These are phyloP conservation scores for Cydia fagiglandana DNA, from an alignment of 1,140 invertebrate genomes.

Conservation along the genomic window DNA sequence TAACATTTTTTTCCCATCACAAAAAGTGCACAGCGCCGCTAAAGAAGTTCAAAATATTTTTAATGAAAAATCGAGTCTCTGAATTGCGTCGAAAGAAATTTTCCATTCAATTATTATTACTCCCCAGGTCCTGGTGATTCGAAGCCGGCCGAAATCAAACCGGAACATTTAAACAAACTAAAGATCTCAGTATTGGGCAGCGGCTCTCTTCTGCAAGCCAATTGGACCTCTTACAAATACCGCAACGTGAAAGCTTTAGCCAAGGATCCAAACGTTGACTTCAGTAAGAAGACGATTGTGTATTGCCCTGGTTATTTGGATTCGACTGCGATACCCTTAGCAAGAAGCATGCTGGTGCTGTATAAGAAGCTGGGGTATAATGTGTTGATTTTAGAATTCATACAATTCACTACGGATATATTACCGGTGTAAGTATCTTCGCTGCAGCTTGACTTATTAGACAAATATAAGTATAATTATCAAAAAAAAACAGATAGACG, in stretches of 20 bases:
- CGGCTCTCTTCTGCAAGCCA: background rate
- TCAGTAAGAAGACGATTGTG: constrained; percentile 2
- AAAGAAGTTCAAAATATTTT: too few relatives aligned
- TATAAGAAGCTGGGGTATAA: constrained; percentile 59
- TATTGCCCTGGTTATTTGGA: constrained; percentile 19
- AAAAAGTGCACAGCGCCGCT: too few relatives aligned
- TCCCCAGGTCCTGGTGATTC: background rate
- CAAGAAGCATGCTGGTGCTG: constrained; percentile 22
- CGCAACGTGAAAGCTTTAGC: background rate
- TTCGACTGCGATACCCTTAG: background rate
- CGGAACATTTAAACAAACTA: background rate
- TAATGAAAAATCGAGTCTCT: too few relatives aligned
- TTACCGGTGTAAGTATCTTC: constrained; percentile 54
- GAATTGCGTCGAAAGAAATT: too few relatives aligned
- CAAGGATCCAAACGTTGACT: background rate
- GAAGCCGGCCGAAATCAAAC: background rate
- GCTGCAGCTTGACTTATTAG: too few relatives aligned
- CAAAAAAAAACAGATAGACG: too few relatives aligned
- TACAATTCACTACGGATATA: constrained; percentile 52
- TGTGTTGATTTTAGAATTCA: constrained; percentile 54
- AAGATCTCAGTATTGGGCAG: background rate
- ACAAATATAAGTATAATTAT: too few relatives aligned
- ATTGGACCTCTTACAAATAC: background rate
- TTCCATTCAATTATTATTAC: background rate
- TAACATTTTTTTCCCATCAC: too few relatives aligned